phyloP scores from a whole-genome alignment of 2,888 invertebrate species.

The Microctonus brassicae region DNA sequence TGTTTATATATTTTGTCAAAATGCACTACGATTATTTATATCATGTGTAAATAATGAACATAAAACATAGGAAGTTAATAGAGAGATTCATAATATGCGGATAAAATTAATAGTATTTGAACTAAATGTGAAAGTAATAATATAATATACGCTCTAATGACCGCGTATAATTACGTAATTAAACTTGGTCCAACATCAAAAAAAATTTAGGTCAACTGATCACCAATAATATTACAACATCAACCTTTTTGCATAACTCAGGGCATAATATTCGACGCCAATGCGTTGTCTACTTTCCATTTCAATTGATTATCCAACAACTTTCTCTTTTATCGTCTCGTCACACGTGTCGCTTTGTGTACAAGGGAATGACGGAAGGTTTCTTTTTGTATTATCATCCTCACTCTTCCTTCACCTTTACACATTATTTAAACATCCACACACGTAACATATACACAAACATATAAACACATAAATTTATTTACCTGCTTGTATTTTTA shows the following conservation, averaged over 20 bases:
- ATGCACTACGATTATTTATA: background rate
- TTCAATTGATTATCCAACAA: conserved; percentile 60
- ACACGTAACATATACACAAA: background rate
- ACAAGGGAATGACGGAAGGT: conserved; percentile 15
- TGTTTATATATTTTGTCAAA: conserved; percentile 7
- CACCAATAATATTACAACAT: conserved; percentile 35
- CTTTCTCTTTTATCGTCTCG: conserved; percentile 56
- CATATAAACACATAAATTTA: no score
- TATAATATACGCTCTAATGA: no score
- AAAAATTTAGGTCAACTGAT: conserved; percentile 21
- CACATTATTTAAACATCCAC: background rate
- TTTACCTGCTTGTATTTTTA: background rate
- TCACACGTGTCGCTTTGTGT: background rate
- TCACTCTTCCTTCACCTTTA: conserved; percentile 24
- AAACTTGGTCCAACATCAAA: background rate
- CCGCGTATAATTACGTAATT: background rate
- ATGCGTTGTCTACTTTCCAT: conserved; percentile 57
- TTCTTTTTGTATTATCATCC: conserved; percentile 14
- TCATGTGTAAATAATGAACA: background rate
- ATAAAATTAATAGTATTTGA: background rate
- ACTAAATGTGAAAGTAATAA: background rate
- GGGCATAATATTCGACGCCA: conserved; percentile 39
- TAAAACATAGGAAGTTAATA: background rate
- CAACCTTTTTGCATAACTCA: conserved; percentile 40
- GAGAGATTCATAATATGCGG: background rate